A percentile compares a stretch with the other conserved stretches of the same genome.
These are phyloP conservation scores for Symphodus melops DNA, from an alignment of 2,113 vertebrate genomes.

Conservation along the genomic window DNA sequence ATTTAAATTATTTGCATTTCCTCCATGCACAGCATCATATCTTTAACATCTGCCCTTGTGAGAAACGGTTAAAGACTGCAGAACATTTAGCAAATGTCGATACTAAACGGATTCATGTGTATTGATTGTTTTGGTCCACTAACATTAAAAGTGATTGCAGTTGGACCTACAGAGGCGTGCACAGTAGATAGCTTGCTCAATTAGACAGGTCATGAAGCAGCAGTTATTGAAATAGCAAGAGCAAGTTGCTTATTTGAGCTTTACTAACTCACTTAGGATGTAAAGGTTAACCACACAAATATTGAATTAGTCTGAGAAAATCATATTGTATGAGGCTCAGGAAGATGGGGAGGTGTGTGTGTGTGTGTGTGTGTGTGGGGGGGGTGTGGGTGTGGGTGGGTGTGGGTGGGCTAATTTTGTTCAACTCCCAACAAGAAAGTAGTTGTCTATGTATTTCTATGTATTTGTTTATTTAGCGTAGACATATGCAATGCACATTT, in stretches of 20 bases:
- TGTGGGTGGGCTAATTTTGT: background rate
- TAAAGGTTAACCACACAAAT: slow-evolving; percentile 60
- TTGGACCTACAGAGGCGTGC: background rate
- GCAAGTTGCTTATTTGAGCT: slow-evolving; percentile 43
- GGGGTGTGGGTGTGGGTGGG: background rate
- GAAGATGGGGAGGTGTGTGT: background rate
- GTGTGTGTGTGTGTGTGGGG: slow-evolving; percentile 7
- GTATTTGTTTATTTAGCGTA: too few relatives aligned
- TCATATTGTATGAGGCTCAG: background rate
- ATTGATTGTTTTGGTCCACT: slow-evolving; percentile 33
- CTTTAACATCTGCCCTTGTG: background rate
- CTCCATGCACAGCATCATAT: background rate
- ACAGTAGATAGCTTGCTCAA: slow-evolving; percentile 27
- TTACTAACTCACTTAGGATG: slow-evolving; percentile 30
- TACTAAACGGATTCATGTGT: slow-evolving; percentile 19
- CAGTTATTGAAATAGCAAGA: slow-evolving; percentile 41
- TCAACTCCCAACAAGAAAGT: background rate
- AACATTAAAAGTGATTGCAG: slow-evolving; percentile 31
- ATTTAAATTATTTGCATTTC: too few relatives aligned
- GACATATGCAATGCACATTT: too few relatives aligned
- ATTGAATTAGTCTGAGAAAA: slow-evolving; percentile 44
- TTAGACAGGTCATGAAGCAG: slow-evolving; percentile 26
- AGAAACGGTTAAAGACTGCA: background rate
- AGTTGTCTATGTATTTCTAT: too few relatives aligned
- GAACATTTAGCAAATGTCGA: slow-evolving; percentile 9